Evolutionary conservation across 2,888 invertebrate genomes (phyloP).

Genomic region (Gerris lacustris): DNA sequence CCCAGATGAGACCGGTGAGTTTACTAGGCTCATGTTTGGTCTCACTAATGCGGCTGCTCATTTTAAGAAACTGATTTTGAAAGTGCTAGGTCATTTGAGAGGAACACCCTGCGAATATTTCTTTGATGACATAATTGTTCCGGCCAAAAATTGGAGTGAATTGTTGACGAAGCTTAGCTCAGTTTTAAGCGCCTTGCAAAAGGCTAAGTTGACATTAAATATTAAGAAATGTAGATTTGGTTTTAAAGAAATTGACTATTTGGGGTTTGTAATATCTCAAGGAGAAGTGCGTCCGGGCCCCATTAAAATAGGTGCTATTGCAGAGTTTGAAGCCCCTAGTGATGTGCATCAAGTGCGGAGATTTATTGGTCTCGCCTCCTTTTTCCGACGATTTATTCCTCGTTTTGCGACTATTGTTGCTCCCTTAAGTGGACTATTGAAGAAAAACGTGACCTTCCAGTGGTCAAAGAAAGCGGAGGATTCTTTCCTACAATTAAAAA

Average conservation of each 20-base stretch:
- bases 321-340: neutral
- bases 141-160: neutral
- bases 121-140: neutral
- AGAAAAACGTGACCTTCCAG: neutral
- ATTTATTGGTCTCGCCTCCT: slow-evolving; percentile 31
- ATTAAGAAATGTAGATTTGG: slow-evolving; percentile 24
- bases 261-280: slow-evolving; percentile 29
- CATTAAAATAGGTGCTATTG: slow-evolving; percentile 28
- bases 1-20: too few relatives aligned
- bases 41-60: too few relatives aligned
- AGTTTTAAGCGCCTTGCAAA: neutral
- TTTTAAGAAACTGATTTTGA: too few relatives aligned
- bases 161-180: neutral
- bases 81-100: too few relatives aligned
- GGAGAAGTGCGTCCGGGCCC: slow-evolving; percentile 30
- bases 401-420: neutral
- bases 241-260: slow-evolving; percentile 25
- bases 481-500: neutral
- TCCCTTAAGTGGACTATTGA: neutral
- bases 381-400: too few relatives aligned
- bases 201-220: neutral
- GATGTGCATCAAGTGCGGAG: slow-evolving; percentile 23
- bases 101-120: neutral
- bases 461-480: neutral
- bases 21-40: too few relatives aligned